A percentile compares a stretch with the other conserved stretches of the same genome.
Evolutionary conservation across 2,113 vertebrate genomes (phyloP).

Genomic region (Mesembrinibis cayennensis): DNA sequence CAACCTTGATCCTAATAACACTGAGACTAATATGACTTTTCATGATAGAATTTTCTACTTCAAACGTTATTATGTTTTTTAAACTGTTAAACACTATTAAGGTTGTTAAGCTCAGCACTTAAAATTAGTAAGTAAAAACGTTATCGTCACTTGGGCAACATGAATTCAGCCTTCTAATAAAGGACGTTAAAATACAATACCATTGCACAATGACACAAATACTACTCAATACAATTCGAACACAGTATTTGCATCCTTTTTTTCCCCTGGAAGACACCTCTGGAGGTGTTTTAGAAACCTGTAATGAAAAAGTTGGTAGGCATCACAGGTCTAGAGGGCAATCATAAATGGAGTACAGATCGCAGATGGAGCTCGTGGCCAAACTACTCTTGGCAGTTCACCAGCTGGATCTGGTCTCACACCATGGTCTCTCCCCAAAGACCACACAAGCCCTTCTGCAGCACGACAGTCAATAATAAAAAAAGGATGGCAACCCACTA

Average conservation of each 20-base stretch:
- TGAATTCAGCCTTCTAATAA: neutral
- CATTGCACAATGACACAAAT: neutral
- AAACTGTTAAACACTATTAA: neutral
- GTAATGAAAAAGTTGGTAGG: neutral
- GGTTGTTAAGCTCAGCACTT: neutral
- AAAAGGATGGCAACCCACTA: neutral
- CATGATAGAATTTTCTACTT: neutral
- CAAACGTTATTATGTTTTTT: neutral
- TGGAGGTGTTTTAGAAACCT: neutral
- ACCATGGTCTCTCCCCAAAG: neutral
- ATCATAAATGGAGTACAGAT: neutral
- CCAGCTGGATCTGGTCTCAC: accelerated
- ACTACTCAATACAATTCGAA: neutral
- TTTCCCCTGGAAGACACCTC: neutral
- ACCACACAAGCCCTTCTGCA: neutral
- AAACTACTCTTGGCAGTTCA: neutral
- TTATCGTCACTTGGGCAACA: neutral
- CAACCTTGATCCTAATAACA: neutral
- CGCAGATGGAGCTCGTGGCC: neutral
- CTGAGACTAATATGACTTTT: neutral
- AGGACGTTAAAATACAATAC: neutral
- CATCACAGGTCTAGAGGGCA: neutral
- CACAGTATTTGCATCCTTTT: neutral
- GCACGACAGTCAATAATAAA: neutral
- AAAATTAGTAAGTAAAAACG: neutral